A percentile compares a stretch with the other conserved stretches of the same genome.
Conservation (phyloP, 1,140 invertebrate genomes). For the Drosophila nebulosa region DNA sequence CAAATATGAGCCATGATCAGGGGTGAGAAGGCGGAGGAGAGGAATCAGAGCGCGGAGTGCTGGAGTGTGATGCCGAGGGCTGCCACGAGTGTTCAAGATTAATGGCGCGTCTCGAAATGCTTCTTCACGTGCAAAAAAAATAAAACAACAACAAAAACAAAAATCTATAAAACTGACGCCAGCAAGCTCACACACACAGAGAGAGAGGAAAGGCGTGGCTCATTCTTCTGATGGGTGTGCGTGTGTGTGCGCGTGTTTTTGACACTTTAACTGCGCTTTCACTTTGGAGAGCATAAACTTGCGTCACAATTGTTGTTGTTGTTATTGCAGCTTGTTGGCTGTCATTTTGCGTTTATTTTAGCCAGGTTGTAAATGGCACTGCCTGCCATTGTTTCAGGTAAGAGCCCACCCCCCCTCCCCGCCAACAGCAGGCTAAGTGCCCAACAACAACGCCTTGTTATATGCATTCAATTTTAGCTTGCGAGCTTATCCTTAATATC, state of each 20-base stretch:
- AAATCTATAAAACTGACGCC: conserved; percentile 54
- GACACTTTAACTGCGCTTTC: conserved; percentile 69
- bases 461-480: conserved; percentile 44
- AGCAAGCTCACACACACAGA: conserved; percentile 2
- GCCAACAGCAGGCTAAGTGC: neutral
- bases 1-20: conserved; percentile 29
- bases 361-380: conserved; percentile 62
- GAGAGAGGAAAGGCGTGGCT: neutral
- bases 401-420: neutral
- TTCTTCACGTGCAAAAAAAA: conserved; percentile 55
- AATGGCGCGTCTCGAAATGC: conserved; percentile 57
- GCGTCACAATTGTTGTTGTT: conserved; percentile 47
- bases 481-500: neutral
- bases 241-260: conserved; percentile 58
- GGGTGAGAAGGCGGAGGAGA: no score
- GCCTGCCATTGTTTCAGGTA: conserved; percentile 51
- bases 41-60: no score
- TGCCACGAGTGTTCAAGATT: conserved; percentile 48
- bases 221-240: neutral
- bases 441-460: conserved; percentile 11
- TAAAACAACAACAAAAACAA: no score
- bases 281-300: conserved; percentile 50
- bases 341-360: conserved; percentile 70
- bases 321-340: conserved; percentile 54
- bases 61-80: conserved; percentile 20